Percentiles rank a stretch among this genome's conserved stretches.
Conservation (phyloP, 2,113 vertebrate species). For the Lonchura striata region DNA sequence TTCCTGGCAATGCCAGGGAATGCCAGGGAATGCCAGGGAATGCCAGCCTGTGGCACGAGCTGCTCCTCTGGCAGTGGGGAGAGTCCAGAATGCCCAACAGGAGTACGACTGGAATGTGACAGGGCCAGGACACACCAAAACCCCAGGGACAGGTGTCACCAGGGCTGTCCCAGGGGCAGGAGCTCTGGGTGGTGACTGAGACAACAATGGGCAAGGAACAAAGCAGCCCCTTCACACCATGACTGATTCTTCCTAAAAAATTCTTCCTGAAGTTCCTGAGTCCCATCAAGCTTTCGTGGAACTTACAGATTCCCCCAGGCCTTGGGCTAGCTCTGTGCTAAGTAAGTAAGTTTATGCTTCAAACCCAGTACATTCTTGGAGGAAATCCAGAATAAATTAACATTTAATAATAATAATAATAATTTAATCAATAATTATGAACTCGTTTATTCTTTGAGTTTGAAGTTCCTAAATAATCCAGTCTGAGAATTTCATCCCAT, state of each 20-base stretch:
- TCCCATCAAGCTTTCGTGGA: not conserved
- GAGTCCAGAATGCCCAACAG: not conserved
- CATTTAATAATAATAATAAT: not conserved
- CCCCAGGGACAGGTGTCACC: not conserved
- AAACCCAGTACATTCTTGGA: not conserved
- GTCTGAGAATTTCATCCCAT: not conserved
- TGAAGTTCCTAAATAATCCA: not conserved
- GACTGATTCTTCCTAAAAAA: not conserved
- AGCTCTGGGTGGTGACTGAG: not conserved
- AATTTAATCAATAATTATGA: not conserved
- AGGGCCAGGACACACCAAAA: not conserved
- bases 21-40: not conserved
- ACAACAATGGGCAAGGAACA: not conserved
- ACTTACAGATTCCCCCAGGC: not conserved
- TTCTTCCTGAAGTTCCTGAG: not conserved
- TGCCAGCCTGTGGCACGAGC: not conserved
- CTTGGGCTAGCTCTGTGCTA: not conserved
- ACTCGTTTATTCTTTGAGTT: not conserved
- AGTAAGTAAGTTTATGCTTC: not conserved
- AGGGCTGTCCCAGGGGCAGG: not conserved
- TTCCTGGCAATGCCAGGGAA: not conserved
- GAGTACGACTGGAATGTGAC: fast-evolving
- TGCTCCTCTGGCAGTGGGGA: not conserved
- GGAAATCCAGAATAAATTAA: not conserved
- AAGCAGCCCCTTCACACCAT: not conserved